Evolutionary conservation across 2,113 vertebrate genomes (phyloP), one percentile per base, ranked within the genome.

Genomic region (Phaetusa simplex): DNA sequence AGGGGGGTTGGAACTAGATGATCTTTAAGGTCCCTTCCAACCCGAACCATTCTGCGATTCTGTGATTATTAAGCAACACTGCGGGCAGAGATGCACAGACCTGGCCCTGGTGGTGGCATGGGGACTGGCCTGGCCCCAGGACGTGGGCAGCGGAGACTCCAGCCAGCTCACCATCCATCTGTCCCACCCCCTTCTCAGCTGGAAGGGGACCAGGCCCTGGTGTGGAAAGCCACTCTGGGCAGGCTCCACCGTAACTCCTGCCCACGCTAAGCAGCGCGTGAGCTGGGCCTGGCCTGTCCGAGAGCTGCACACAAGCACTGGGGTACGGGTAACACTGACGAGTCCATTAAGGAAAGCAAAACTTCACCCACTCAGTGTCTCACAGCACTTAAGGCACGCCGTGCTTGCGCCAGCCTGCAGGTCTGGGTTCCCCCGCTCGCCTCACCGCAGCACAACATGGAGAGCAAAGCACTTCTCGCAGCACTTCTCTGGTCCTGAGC

Each of bases 41-140:
- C 21, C 11, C 47, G 11, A 49, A 22, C 47, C 47, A 49, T 49
- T 49, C 47, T 49, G 12, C 22, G 11, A 47, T 21, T 47, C 47
- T 47, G 6, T 21, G 47, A 49, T 49, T 49, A 59, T 20, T 34
- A 52, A 72, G 61, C 67, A 83, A 17, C 9, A 30, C 26, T 30
- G 27, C 32, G 0, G 0, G 36, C 62, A 49, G 50, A 61, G 74
- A 74, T 3, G 24, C 7, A 0, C 90, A 87, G n/a, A 79, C 14
- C 21, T 8, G n/a, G 40, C 24, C 18, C 11, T 0, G 2, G 40
- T 12, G 22, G 67, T 62, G 42, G 38, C 58, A 62, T 0, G 0
- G 43, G 77, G 45, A 77, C 70, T 82, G 79, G 89, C 64, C 71
- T 24, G 71, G 76, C 52, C 87, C 70, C 79, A 94, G 74, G 62